A percentile compares a stretch with the other conserved stretches of the same genome.
Evolutionary conservation across 2,797 vertebrate species (phyloP).

Genomic region (Loriculus beryllinus): DNA sequence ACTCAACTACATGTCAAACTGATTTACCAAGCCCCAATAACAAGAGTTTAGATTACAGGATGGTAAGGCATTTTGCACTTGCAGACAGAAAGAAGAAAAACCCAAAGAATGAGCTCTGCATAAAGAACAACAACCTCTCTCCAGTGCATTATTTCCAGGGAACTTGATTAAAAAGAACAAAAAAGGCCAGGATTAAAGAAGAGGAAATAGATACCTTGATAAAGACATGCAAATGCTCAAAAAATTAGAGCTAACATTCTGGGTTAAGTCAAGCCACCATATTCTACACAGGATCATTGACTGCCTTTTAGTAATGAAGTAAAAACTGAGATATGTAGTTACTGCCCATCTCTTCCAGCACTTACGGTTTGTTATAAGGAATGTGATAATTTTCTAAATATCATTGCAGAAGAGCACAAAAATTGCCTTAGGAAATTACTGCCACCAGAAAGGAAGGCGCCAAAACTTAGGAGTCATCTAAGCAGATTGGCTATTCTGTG

Average conservation of each 20-base stretch:
- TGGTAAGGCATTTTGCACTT: neutral
- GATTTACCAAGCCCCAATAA: constrained; percentile 2
- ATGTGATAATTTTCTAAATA: neutral
- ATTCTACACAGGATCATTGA: neutral
- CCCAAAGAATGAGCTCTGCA: neutral
- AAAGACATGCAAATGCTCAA: neutral
- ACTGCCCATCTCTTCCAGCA: neutral
- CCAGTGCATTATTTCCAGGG: neutral
- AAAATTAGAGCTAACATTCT: neutral
- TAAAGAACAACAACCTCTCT: neutral
- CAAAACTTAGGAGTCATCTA: neutral
- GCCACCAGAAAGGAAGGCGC: neutral
- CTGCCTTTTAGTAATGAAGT: neutral
- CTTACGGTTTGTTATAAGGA: neutral
- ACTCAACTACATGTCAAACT: neutral
- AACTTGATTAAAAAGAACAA: neutral
- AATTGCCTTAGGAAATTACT: neutral
- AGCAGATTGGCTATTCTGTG: neutral
- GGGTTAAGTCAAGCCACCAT: neutral
- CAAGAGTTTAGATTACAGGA: neutral
- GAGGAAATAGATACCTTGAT: neutral
- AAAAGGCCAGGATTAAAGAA: neutral
- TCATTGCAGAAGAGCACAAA: neutral
- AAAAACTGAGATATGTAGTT: fast-evolving
- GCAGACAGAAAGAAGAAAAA: neutral